These are phyloP conservation scores for Spinibarbus caldwelli DNA, from an alignment of 2,797 vertebrate genomes.

Conservation along the genomic window DNA sequence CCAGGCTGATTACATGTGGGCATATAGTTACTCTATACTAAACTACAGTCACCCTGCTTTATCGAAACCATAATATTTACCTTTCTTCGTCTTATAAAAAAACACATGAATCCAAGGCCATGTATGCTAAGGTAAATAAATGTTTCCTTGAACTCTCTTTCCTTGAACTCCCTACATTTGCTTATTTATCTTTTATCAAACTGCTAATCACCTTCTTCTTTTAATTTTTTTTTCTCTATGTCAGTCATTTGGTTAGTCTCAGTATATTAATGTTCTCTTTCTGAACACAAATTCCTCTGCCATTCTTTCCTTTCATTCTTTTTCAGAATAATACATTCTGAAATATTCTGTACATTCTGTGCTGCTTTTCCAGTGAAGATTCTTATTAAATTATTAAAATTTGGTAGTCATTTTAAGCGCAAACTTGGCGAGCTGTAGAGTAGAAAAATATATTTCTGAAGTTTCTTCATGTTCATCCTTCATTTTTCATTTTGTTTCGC, in stretches of 20 bases:
- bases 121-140: slow-evolving; percentile 2
- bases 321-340: neutral
- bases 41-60: neutral
- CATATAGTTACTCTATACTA: neutral
- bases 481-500: neutral
- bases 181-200: slow-evolving; percentile 8
- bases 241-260: neutral
- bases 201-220: neutral
- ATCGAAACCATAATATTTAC: neutral
- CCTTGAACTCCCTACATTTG: neutral
- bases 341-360: neutral
- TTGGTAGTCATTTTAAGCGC: neutral
- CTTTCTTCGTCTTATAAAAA: neutral
- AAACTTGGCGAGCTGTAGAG: neutral
- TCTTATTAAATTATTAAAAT: neutral
- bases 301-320: neutral
- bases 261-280: neutral
- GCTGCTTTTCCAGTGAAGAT: neutral
- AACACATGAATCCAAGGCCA: neutral
- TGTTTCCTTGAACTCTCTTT: neutral
- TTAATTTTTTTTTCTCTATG: neutral
- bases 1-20: neutral
- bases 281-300: neutral
- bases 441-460: neutral
- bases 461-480: neutral